Conservation (phyloP, 2,113 vertebrate genomes). For the Peromyscus californicus region DNA sequence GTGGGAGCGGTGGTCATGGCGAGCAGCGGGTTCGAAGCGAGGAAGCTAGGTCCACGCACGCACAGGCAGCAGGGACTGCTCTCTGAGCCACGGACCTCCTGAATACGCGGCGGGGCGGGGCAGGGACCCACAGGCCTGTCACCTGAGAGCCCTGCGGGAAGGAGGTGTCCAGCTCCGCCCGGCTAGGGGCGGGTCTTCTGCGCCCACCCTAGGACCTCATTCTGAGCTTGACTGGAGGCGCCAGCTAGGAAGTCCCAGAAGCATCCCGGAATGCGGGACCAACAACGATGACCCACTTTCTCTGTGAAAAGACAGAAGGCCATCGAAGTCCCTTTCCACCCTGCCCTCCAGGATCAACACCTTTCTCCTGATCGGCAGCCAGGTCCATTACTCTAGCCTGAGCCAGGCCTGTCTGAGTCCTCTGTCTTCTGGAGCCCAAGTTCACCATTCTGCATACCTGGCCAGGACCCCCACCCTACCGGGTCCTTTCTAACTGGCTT, state of each 20-base stretch:
- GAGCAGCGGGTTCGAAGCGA: conserved; percentile 78
- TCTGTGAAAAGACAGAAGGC: not conserved
- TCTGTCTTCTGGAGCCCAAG: no score
- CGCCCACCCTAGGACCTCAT: conserved; percentile 23
- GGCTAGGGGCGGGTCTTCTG: not conserved
- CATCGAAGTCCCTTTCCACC: not conserved
- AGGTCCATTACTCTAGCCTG: not conserved
- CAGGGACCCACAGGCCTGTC: conserved; percentile 44
- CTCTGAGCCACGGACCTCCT: conserved; percentile 46
- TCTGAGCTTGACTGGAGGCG: not conserved
- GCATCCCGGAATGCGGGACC: accelerated
- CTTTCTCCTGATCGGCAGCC: not conserved
- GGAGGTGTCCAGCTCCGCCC: conserved; percentile 63
- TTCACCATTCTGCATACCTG: not conserved
- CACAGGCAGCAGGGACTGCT: conserved; percentile 21
- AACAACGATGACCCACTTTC: not conserved
- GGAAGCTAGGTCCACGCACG: not conserved
- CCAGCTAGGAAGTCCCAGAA: not conserved
- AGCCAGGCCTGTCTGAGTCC: not conserved
- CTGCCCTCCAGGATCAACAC: not conserved
- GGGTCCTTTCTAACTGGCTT: no score
- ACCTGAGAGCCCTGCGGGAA: conserved; percentile 59
- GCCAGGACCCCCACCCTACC: not conserved
- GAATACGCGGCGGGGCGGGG: conserved; percentile 80
- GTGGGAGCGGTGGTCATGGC: conserved; percentile 89